Evolutionary conservation across 1,140 invertebrate species (phyloP).

Genomic region (Goniozus legneri): DNA sequence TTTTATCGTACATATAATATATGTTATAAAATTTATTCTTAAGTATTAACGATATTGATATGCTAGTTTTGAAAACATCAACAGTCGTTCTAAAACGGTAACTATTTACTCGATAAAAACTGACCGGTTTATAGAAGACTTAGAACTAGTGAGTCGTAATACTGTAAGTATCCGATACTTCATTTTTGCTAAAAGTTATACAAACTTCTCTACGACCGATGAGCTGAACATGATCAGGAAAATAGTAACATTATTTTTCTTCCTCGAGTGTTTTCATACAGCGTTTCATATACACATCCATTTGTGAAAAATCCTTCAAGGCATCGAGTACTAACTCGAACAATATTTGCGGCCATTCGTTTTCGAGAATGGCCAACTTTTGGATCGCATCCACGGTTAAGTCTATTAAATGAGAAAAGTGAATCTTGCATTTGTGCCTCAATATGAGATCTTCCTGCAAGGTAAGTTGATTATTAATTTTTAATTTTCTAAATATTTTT

Average conservation of each 20-base stretch:
- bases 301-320: conserved; percentile 70
- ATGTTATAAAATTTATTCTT: too few relatives aligned
- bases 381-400: conserved; percentile 69
- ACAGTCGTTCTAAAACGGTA: too few relatives aligned
- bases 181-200: too few relatives aligned
- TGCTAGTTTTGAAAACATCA: too few relatives aligned
- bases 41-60: too few relatives aligned
- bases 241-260: conserved; percentile 21
- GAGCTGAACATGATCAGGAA: too few relatives aligned
- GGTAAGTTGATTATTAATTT: not conserved
- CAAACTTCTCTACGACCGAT: too few relatives aligned
- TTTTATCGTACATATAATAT: too few relatives aligned
- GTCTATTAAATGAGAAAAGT: conserved; percentile 66
- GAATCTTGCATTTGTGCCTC: conserved; percentile 67
- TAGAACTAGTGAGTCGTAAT: too few relatives aligned
- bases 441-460: conserved; percentile 66
- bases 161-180: too few relatives aligned
- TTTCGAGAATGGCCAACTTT: conserved; percentile 69
- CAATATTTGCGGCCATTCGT: conserved; percentile 71
- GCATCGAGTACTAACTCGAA: conserved; percentile 72
- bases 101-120: too few relatives aligned
- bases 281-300: conserved; percentile 71
- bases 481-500: not conserved
- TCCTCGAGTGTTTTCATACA: conserved; percentile 33
- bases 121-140: too few relatives aligned